Conservation (phyloP, 2,797 vertebrate genomes). For the Scleropages formosus region DNA sequence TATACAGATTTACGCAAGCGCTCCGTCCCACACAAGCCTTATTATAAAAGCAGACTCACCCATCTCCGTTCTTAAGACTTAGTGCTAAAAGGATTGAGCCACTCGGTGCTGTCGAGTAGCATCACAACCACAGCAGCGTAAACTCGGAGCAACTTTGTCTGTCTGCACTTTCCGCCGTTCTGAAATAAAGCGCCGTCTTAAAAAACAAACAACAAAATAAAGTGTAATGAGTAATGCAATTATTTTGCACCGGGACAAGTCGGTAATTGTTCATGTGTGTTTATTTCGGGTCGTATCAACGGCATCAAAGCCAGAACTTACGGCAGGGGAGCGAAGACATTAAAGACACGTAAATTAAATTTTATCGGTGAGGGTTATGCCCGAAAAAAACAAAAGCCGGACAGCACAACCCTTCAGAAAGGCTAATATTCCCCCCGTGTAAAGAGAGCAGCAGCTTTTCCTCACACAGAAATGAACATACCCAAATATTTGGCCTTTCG, state of each 20-base stretch:
- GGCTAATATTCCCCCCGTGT: neutral
- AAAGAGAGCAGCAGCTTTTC: neutral
- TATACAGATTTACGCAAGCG: slow-evolving; percentile 35
- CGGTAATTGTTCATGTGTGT: too few relatives aligned
- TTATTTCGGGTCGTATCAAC: too few relatives aligned
- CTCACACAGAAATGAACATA: slow-evolving; percentile 7
- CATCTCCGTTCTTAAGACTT: slow-evolving; percentile 39
- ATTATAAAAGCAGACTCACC: slow-evolving; percentile 31
- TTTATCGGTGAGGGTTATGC: neutral
- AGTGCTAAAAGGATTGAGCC: slow-evolving; percentile 57
- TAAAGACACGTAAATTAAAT: too few relatives aligned
- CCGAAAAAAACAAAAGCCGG: neutral
- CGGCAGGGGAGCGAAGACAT: too few relatives aligned
- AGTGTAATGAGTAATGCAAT: too few relatives aligned
- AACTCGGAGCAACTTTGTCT: too few relatives aligned
- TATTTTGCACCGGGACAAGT: too few relatives aligned
- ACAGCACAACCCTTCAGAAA: neutral
- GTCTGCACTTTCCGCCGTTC: too few relatives aligned
- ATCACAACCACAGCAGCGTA: neutral
- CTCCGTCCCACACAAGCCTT: slow-evolving; percentile 39
- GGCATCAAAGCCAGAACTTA: too few relatives aligned
- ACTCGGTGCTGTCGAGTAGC: neutral
- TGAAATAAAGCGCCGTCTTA: too few relatives aligned
- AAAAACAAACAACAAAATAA: too few relatives aligned
- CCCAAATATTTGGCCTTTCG: slow-evolving; percentile 39